Base-by-base conservation (phyloP, 92 coral and sea anemone species). In the Virgularia gustaviana region DNA sequence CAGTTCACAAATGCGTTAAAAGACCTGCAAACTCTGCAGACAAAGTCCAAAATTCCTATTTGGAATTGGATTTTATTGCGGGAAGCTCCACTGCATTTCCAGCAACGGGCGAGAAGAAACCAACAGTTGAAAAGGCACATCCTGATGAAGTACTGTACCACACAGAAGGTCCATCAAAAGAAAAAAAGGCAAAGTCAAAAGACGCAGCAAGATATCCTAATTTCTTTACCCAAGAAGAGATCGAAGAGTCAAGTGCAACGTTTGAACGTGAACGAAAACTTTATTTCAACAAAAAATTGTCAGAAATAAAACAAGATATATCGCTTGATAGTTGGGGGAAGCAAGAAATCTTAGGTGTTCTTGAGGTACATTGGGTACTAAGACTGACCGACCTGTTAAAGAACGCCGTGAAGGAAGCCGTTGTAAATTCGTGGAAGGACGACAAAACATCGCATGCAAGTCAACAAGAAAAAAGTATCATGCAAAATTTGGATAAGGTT, bases 341-440 rank as follows among this genome's bases (percentile, higher is more conserved):
- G 20, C 45, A 49, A 19, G 73, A 61, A 31, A 60, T 80, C 16
- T 28, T 49, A 0, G 85, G 85, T 6, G 71, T 80, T 29, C 72
- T 80, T 22, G 65, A 80, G 45, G 73, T 72, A 2, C 60, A 63
- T 31, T 80, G 85, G 85, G 54, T 61, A 18, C 16, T 80, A 63
- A 72, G 34, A 32, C 72, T 72, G 37, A 80, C 79, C 33, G 51
- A 62, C 0, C 51, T 80, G 29, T 36, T 80, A 2, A 62, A 72
- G 37, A 58, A 72, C 23, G 22, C 47, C 19, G 74, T 72, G 31
- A 72, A 72, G 56, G 67, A 80, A 49, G 9, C 41, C 27, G 11
- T 63, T 63, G 41, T 53, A 33, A 39, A 35, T 15, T 13, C 6
- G 13, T n/a, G n/a, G n/a, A 6, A 9, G 31, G n/a, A 25, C n/a